Evolutionary conservation across 2,888 invertebrate genomes (phyloP), one percentile per base, ranked within the genome.

Genomic region (Hyles lineata): DNA sequence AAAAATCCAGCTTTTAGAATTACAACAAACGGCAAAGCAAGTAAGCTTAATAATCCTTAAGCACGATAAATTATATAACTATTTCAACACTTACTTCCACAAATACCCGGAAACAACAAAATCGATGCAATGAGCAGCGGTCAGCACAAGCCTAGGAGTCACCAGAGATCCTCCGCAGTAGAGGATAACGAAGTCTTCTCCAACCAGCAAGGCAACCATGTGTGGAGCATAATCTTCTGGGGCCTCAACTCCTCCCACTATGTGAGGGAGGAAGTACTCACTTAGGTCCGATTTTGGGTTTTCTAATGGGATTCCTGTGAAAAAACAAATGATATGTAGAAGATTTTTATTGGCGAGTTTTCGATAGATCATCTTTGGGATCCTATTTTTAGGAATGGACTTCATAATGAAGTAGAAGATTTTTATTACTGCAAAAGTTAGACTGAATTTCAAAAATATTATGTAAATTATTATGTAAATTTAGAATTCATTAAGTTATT

Each of bases 241-340:
- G 0, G 87, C 87, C 0, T 82, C 77, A 0, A 23, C 62, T 0
- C 88, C 88, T 0, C 88, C 89, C 0, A 87, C 81, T 5, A 85
- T 83, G 8, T 77, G 79, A n/a, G 77, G 43, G 0, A 61, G 43
- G 0, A 61, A 79, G 74, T 75, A 76, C 15, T 50, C 29, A 19
- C 61, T 58, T 25, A 76, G 21, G 23, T 72, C 58, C 19, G 72
- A 29, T 9, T 58, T 25, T 35, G 62, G 55, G 19, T 6, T 35
- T 50, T 78, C 75, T 23, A 77, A 61, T 9, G 80, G 80, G 4
- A 70, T 6, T 32, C 78, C 78, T 79, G 74, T 55, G 15, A 76
- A 74, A 43, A 50, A 4, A 43, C 11, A 43, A 43, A 1, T 15
- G 11, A 35, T 35, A 35, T 8, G 2, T 35, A 9, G 9, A 11